Evolutionary conservation across 1,140 invertebrate species (phyloP).

Genomic region (Drosophila aff.): DNA sequence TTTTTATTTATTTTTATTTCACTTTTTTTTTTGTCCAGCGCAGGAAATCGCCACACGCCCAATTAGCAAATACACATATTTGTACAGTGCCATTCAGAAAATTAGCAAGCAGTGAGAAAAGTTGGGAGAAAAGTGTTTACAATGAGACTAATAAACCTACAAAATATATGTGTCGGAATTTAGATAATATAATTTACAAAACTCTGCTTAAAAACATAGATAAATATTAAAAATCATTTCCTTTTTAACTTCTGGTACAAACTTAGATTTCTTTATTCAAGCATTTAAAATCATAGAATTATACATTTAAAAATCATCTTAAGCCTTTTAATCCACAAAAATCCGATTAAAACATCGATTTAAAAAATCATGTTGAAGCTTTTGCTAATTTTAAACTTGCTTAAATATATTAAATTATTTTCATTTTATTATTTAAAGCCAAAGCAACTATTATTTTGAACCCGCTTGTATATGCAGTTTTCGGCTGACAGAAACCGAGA

Average conservation of each 20-base stretch:
- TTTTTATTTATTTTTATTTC: conserved; percentile 7
- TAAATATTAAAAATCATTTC: background rate
- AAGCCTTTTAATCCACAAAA: background rate
- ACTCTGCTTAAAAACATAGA: background rate
- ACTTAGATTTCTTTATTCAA: background rate
- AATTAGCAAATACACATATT: conserved; percentile 72
- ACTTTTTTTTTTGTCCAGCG: conserved; percentile 14
- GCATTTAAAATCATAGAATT: background rate
- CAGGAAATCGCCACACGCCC: conserved; percentile 81
- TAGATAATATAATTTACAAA: background rate
- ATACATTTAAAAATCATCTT: background rate
- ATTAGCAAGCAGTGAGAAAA: conserved; percentile 16
- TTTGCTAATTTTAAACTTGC: background rate
- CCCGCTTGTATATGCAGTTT: conserved; percentile 12
- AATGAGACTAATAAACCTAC: background rate
- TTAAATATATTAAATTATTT: background rate
- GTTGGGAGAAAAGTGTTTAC: background rate
- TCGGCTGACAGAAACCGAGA: background rate
- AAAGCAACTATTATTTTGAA: background rate
- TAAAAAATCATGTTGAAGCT: background rate
- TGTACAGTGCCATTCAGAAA: conserved; percentile 13
- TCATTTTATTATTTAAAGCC: background rate
- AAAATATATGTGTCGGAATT: too few species aligned
- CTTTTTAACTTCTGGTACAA: too few species aligned
- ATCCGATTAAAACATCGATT: background rate